Base-by-base conservation (phyloP, 30 jellyfish, hydroid and myxozoan species). In the Aurelia coerulea region DNA sequence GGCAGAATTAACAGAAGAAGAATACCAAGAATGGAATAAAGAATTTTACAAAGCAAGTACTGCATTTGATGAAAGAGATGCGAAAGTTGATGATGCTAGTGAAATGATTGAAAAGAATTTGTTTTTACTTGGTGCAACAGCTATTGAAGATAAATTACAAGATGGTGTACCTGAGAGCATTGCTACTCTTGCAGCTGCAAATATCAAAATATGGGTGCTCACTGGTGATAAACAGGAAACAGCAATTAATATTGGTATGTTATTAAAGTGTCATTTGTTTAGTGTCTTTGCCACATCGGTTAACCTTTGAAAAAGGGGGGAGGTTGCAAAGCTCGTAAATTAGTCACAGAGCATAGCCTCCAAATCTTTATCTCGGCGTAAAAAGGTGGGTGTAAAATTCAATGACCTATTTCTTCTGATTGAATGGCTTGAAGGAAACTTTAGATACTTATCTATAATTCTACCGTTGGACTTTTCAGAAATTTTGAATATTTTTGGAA, bases 161-260 rank as follows among this genome's bases (percentile, higher is more conserved):
- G 98, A 86, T 52, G 98, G 97, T 62, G 99, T 95, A 8, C 98
- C 98, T 50, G 98, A 90, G 46, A 84, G 98, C 16, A 95, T 95
- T 49, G 97, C 98, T 19, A 91, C 81, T 62, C 90, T 95, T 11
- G 97, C 98, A 23, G 97, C 90, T 96, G 99, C 90, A 84, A 9
- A 71, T 41, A 90, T 95, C 54, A 95, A 95, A 64, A 89, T 95
- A 39, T 95, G 98, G 98, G 98, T 95, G 15, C 88, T 95, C 29
- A 95, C 99, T 23, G 99, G 99, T 7, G 99, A 95, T 86, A 95
- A 95, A 74, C 99, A 94, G 86, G 99, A 95, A 72, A 95, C 99
- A 3, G 99, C 99, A 1, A 95, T 90, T 39, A 95, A 95, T 74
- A 95, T 95, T 4, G 97, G 96, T 87, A 50, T 17, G 86, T 12